Evolutionary conservation across 1,140 invertebrate genomes (phyloP), one percentile per base, ranked within the genome.

Genomic region (Aphelenchoides besseyi): DNA sequence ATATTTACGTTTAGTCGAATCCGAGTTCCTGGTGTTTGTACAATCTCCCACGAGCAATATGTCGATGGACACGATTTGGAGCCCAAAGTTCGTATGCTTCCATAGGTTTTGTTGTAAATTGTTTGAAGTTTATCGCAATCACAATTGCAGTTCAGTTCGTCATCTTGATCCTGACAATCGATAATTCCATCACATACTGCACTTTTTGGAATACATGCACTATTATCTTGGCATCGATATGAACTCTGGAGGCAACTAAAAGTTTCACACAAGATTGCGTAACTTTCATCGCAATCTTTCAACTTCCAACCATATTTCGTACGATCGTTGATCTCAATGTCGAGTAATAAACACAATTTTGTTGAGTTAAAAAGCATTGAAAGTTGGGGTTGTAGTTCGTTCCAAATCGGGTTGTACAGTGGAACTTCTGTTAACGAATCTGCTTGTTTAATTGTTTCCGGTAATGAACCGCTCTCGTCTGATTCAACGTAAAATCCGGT

Each of bases 1-100:
- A 72, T 29, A 26, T 35, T 72, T 72, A 72, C 70, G 73, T 72
- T 72, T 2, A 72, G 29, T 23, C 28, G 16, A n/a, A 72, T 54
- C 2, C 72, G 1, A 57, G 69, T 2, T 9, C 69, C 70, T 8
- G 69, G 69, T 18, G 18, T 54, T 48, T 72, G 69, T 9, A n/a
- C 5, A 18, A 72, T 53, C n/a, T 72, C 28, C 70, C 70, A 72
- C 26, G 30, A 69, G 30, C 70, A 72, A 18, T 70, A 0, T 18
- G 18, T 52, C 2, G 18, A 2, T 3, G 18, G 8, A 0, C 8
- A 63, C 8, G 30, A 35, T 18, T 32, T 16, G 30, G 36, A 52
- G 30, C 28, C 36, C 16, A n/a, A 28, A n/a, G 26, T 2, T 69
- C 61, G 30, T 54, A 72, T 48, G 32, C 68, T 5, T n/a, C 62